A percentile compares a stretch with the other conserved stretches of the same genome.
Conservation (phyloP, 2,888 invertebrate species). For the Dendrolimus houi region DNA sequence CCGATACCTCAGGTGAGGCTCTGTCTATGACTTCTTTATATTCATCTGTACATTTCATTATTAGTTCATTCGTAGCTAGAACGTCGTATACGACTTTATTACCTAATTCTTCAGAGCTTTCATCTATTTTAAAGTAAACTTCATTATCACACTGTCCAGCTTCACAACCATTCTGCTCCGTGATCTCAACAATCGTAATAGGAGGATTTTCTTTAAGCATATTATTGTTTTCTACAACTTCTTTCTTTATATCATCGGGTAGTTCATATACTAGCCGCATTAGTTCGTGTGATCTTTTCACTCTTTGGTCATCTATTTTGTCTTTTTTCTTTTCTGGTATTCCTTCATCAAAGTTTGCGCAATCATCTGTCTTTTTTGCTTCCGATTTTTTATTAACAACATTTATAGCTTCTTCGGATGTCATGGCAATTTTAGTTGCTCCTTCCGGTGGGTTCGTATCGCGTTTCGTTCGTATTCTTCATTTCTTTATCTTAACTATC, state of each 20-base stretch:
- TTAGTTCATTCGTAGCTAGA: constrained; percentile 46
- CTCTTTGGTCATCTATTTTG: constrained; percentile 34
- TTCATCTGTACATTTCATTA: constrained; percentile 49
- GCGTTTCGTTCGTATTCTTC: constrained; percentile 26
- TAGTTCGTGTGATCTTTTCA: constrained; percentile 47
- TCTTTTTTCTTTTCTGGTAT: constrained; percentile 40
- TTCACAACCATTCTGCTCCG: constrained; percentile 70
- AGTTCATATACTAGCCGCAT: constrained; percentile 69
- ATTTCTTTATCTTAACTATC: constrained; percentile 30
- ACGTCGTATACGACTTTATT: constrained; percentile 60
- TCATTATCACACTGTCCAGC: constrained; percentile 52
- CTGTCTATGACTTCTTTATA: constrained; percentile 59
- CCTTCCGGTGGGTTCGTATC: constrained; percentile 19
- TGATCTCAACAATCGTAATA: constrained; percentile 62
- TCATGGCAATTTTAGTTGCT: constrained; percentile 50
- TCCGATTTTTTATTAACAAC: constrained; percentile 49
- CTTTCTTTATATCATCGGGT: constrained; percentile 52
- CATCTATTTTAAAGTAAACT: constrained; percentile 37
- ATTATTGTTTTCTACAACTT: constrained; percentile 51
- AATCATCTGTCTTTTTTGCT: constrained; percentile 46
- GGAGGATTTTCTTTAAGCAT: constrained; percentile 69
- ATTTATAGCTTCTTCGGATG: constrained; percentile 65
- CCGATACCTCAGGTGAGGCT: constrained; percentile 53
- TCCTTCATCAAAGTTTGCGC: constrained; percentile 42
- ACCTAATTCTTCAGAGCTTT: constrained; percentile 55